Percentiles rank a stretch among this genome's conserved stretches.
These are phyloP conservation scores for Pantala flavescens DNA, from an alignment of 1,140 invertebrate species.

Conservation along the genomic window DNA sequence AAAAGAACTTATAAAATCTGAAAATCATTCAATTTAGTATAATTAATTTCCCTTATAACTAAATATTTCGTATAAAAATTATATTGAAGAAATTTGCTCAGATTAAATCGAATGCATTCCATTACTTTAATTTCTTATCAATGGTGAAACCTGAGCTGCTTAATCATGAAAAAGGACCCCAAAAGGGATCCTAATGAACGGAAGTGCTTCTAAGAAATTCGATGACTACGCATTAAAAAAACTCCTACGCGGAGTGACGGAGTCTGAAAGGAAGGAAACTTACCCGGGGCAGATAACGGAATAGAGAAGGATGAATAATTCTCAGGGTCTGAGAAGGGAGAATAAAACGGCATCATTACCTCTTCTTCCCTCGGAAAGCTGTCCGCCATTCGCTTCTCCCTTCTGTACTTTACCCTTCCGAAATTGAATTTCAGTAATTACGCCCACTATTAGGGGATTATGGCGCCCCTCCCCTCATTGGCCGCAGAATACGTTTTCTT, in stretches of 20 bases:
- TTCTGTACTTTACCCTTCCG: neutral
- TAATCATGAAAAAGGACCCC: no score
- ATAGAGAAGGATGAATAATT: constrained; percentile 3
- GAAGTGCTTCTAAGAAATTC: neutral
- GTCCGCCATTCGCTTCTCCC: neutral
- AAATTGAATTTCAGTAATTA: constrained; percentile 8
- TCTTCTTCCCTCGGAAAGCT: neutral
- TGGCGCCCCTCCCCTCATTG: neutral
- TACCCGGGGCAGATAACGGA: neutral
- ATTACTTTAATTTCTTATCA: no score
- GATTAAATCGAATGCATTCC: no score
- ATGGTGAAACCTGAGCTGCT: no score
- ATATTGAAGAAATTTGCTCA: no score
- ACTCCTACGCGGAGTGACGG: neutral
- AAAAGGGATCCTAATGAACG: no score
- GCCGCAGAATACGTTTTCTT: neutral
- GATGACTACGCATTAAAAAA: neutral
- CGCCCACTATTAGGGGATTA: neutral
- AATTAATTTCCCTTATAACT: no score
- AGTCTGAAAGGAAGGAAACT: neutral
- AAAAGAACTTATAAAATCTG: no score
- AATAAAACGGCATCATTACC: neutral
- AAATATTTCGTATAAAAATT: no score
- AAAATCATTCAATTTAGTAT: no score
- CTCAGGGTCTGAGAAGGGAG: neutral